Base-by-base conservation (phyloP, 2,113 vertebrate species). In the Xyrauchen texanus region DNA sequence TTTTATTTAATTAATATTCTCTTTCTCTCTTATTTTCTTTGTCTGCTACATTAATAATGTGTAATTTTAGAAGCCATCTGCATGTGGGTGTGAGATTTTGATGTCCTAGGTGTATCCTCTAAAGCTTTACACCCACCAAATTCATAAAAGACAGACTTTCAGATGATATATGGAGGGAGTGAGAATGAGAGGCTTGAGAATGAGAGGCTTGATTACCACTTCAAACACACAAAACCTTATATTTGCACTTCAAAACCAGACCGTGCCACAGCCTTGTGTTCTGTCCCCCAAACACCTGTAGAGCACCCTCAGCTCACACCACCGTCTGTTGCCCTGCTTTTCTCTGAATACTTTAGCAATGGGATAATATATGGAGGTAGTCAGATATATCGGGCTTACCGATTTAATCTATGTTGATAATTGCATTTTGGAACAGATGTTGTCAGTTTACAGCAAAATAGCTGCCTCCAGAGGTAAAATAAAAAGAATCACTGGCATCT, bases 221-320 rank as follows among this genome's bases (percentile, higher is more conserved):
- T 74, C 70, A 73, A 60, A 74, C 78, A 67, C 15, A 45, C 13
- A 58, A 6, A 42, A 15, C 21, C 58, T 74, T 8, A 12, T 64
- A 80, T 80, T 67, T 73, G 69, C 69, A 80, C 78, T 80, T 80
- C 62, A 73, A 73, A 80, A 58, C 78, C 2, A 8, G 44, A 15
- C 15, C n/a, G 0, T 21, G 61, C n/a, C n/a, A 4, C 68, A 44
- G 49, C 11, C 66, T 62, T 16, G 13, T 12, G 49, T 6, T 46
- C 8, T 53, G 60, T 70, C 6, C 60, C 4, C 60, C 71, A 8
- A 42, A 3, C 8, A 51, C 13, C 42, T 34, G 21, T 42, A 49
- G 47, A 42, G 4, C 8, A 65, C 15, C 21, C 6, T 71, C 49
- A 47, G 42, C 44, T 0, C 7, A 0, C 10, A 53, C 7, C 42